These are phyloP conservation scores for Sporophila hypoxantha DNA, from an alignment of 2,113 vertebrate species.

Conservation along the genomic window DNA sequence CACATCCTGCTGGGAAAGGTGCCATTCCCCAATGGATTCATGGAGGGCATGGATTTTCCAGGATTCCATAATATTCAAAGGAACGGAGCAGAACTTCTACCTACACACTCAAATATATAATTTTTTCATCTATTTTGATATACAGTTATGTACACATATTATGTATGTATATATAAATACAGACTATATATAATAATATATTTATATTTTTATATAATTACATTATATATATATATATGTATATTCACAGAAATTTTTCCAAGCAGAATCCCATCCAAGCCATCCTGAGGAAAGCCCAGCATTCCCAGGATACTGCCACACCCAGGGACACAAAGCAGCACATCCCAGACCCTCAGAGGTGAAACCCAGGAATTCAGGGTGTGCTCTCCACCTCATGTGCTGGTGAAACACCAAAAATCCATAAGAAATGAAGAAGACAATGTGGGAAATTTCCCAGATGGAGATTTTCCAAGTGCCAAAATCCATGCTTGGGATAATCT, in stretches of 20 bases:
- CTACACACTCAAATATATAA: neutral
- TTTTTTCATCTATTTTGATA: too few relatives aligned
- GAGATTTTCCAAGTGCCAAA: neutral
- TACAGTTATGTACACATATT: neutral
- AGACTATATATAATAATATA: too few relatives aligned
- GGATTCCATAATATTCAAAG: neutral
- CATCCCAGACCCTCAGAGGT: neutral
- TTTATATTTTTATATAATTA: neutral
- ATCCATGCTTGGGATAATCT: neutral
- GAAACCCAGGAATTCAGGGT: accelerated
- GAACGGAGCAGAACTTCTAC: neutral
- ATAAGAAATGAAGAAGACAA: neutral
- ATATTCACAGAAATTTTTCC: neutral
- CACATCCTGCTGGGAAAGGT: accelerated
- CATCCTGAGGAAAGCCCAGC: neutral
- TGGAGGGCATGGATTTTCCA: too few relatives aligned
- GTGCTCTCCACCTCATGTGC: neutral
- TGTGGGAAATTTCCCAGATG: neutral
- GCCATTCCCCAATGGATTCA: accelerated
- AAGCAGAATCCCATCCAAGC: neutral
- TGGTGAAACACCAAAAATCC: neutral
- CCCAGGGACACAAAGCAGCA: neutral
- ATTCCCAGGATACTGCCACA: neutral
- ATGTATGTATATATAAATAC: neutral
- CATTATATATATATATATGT: too few relatives aligned